Conservation (phyloP, 2,888 invertebrate species). For the Mesoligia furuncula region DNA sequence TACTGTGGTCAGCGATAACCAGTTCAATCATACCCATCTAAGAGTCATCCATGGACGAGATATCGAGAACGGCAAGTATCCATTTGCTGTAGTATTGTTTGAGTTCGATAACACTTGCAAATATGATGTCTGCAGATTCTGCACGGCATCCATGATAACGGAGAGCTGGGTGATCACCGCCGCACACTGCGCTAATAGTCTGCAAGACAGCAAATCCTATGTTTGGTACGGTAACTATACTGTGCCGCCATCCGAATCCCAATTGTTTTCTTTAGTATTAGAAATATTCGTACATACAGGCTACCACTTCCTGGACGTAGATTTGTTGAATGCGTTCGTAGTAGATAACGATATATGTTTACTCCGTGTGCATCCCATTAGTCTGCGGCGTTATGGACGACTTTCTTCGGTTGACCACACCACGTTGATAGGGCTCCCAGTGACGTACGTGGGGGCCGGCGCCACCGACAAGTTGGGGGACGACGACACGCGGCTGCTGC, state of each 20-base stretch:
- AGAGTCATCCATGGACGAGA: neutral
- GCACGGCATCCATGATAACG: slow-evolving; percentile 11
- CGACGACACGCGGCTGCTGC: slow-evolving; percentile 1
- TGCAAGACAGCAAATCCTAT: neutral
- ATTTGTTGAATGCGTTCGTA: neutral
- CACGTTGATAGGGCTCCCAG: slow-evolving; percentile 24
- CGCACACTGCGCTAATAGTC: neutral
- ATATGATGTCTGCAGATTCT: neutral
- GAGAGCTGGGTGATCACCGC: slow-evolving; percentile 4
- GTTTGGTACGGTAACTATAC: slow-evolving; percentile 8
- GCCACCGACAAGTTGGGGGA: neutral
- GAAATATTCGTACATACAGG: neutral
- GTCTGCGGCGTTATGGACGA: neutral
- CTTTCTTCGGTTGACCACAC: slow-evolving; percentile 13
- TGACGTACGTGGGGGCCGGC: slow-evolving; percentile 32
- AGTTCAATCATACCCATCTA: neutral
- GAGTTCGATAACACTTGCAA: neutral
- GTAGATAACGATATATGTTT: slow-evolving; percentile 8
- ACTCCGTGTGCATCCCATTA: neutral
- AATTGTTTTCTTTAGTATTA: neutral
- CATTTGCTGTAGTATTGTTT: slow-evolving; percentile 6
- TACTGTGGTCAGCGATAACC: neutral
- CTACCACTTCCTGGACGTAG: neutral
- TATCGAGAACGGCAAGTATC: neutral
- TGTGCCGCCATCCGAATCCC: neutral